These are phyloP conservation scores for Galendromus occidentalis DNA, from an alignment of 1,140 invertebrate species.

Conservation along the genomic window DNA sequence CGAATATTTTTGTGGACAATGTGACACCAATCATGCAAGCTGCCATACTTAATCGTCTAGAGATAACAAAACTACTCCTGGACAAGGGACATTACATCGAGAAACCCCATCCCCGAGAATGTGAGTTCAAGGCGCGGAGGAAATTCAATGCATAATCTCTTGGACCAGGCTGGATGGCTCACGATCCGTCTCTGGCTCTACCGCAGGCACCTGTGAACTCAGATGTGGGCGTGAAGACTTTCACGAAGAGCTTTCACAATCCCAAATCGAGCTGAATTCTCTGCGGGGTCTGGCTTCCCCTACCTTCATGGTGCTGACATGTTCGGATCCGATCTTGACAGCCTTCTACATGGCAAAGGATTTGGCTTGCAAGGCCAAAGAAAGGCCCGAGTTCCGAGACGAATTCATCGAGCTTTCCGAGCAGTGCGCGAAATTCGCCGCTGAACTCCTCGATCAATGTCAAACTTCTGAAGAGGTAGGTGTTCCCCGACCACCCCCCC, in stretches of 20 bases:
- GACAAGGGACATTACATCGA: constrained; percentile 16
- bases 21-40: constrained; percentile 18
- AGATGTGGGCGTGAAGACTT: constrained; percentile 47
- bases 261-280: constrained; percentile 68
- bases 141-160: not conserved
- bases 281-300: constrained; percentile 77
- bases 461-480: constrained; percentile 56
- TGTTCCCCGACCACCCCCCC: no score
- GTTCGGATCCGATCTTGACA: constrained; percentile 58
- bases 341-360: constrained; percentile 66
- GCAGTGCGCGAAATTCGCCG: constrained; percentile 75
- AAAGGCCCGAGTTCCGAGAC: constrained; percentile 55
- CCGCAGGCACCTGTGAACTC: constrained; percentile 42
- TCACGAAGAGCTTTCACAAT: constrained; percentile 58
- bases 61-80: constrained; percentile 16
- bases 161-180: not conserved
- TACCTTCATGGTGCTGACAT: constrained; percentile 63
- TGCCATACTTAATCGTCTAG: constrained; percentile 13
- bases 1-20: constrained; percentile 14
- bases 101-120: constrained; percentile 13
- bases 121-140: not conserved
- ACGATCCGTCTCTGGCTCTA: not conserved
- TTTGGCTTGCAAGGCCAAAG: constrained; percentile 46
- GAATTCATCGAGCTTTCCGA: constrained; percentile 57
- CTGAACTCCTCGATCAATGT: constrained; percentile 67